Evolutionary conservation across 2,113 vertebrate genomes (phyloP).

Genomic region (Mesitornis unicolor): DNA sequence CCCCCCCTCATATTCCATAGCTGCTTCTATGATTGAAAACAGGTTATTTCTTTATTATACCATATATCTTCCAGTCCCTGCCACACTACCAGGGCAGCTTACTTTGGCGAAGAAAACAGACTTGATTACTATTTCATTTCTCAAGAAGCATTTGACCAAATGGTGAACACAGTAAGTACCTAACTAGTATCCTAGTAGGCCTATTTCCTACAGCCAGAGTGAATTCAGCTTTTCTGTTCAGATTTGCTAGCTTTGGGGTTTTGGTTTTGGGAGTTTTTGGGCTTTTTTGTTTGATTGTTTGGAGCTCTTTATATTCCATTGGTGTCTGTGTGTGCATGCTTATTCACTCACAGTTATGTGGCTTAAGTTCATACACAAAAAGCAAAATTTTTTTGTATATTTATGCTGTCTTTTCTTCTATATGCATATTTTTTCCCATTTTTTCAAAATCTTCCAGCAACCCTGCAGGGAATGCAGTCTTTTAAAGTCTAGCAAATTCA

Average conservation of each 20-base stretch:
- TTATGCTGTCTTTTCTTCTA: not conserved
- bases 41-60: not conserved
- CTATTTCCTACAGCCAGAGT: not conserved
- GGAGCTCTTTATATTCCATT: too few relatives aligned
- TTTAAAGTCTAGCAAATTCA: not conserved
- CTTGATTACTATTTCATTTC: slow-evolving; percentile 89
- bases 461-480: not conserved
- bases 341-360: not conserved
- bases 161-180: slow-evolving; percentile 78
- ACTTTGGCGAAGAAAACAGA: slow-evolving; percentile 86
- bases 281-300: too few relatives aligned
- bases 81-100: slow-evolving; percentile 88
- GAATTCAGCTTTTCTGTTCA: not conserved
- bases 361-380: not conserved
- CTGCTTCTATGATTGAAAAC: not conserved
- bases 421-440: too few relatives aligned
- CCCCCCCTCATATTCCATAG: not conserved
- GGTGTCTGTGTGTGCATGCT: not conserved
- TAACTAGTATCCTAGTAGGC: not conserved
- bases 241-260: too few relatives aligned
- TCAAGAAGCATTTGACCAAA: slow-evolving; percentile 81
- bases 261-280: too few relatives aligned
- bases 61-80: slow-evolving; percentile 76
- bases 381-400: accelerated
- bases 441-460: not conserved